Percentiles rank a stretch among this genome's conserved stretches.
phyloP scores from a whole-genome alignment of 2,888 invertebrate species.

The Hydrotaea diabolus region DNA sequence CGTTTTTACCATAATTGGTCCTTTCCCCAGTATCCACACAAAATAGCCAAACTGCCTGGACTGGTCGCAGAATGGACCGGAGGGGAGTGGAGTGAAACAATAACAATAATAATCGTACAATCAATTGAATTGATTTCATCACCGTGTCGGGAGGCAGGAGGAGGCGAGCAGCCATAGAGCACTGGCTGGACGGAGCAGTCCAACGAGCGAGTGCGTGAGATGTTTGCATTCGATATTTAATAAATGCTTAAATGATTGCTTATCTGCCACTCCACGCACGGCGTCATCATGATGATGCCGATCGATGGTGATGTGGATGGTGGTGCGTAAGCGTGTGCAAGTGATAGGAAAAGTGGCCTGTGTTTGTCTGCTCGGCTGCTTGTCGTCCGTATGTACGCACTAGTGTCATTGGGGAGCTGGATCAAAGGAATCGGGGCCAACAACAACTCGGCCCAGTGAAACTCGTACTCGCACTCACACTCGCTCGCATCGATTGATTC shows the following conservation, averaged over 20 bases:
- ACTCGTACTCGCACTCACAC: not conserved
- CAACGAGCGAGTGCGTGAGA: conserved; percentile 54
- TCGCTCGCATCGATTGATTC: conserved; percentile 31
- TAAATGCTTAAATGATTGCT: conserved; percentile 65
- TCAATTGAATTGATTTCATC: conserved; percentile 67
- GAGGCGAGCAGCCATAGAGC: not conserved
- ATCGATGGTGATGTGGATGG: too few species aligned
- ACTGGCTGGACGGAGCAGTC: conserved; percentile 1
- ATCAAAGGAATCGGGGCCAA: conserved; percentile 9
- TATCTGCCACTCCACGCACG: conserved; percentile 62
- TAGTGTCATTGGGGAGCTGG: conserved; percentile 44
- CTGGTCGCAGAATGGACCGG: not conserved
- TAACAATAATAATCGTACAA: conserved; percentile 62
- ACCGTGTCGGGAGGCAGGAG: conserved; percentile 51
- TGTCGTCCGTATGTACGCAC: conserved; percentile 20
- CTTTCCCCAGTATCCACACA: conserved; percentile 34
- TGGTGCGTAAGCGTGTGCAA: not conserved
- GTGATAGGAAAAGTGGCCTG: not conserved
- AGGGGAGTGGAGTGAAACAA: not conserved
- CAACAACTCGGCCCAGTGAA: too few species aligned
- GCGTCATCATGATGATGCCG: conserved; percentile 47
- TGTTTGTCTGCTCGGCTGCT: conserved; percentile 5
- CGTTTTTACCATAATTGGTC: conserved; percentile 30
- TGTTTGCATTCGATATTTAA: conserved; percentile 66
- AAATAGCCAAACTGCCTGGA: not conserved